A percentile compares a stretch with the other conserved stretches of the same genome.
phyloP scores from a whole-genome alignment of 2,888 invertebrate species.

The Synanthedon andrenaeformis region DNA sequence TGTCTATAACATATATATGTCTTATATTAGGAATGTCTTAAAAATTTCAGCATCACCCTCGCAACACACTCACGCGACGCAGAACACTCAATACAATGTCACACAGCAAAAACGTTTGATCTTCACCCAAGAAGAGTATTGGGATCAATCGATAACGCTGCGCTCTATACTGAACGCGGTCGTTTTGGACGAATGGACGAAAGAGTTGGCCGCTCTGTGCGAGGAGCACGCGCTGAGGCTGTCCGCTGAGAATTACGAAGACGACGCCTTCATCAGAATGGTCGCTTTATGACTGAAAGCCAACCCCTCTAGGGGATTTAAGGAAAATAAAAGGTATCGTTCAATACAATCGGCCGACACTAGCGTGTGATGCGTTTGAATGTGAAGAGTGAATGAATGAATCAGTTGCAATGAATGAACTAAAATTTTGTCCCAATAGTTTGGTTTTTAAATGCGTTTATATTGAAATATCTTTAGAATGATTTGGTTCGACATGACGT shows the following conservation, averaged over 20 bases:
- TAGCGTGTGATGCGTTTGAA: constrained; percentile 8
- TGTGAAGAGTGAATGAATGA: not conserved
- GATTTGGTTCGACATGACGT: too few relatives aligned
- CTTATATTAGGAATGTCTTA: not conserved
- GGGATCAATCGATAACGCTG: constrained; percentile 55
- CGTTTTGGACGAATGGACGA: constrained; percentile 93
- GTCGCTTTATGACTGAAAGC: constrained; percentile 61
- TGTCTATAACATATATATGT: not conserved
- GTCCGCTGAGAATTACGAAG: constrained; percentile 39
- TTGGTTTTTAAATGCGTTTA: too few relatives aligned
- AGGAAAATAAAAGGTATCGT: constrained; percentile 8
- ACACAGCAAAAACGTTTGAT: constrained; percentile 34
- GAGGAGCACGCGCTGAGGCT: constrained; percentile 87
- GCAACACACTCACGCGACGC: constrained; percentile 26
- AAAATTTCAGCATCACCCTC: constrained; percentile 23
- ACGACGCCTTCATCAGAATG: constrained; percentile 41
- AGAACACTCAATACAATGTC: constrained; percentile 16
- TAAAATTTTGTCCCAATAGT: too few relatives aligned
- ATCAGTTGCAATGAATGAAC: too few relatives aligned
- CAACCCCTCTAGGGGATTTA: constrained; percentile 23
- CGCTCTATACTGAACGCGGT: constrained; percentile 75
- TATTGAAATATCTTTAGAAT: too few relatives aligned
- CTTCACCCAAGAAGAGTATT: constrained; percentile 57
- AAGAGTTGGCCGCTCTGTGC: constrained; percentile 93
- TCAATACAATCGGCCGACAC: constrained; percentile 7